Conservation (phyloP, 2,888 invertebrate genomes). For the Tinea trinotella region DNA sequence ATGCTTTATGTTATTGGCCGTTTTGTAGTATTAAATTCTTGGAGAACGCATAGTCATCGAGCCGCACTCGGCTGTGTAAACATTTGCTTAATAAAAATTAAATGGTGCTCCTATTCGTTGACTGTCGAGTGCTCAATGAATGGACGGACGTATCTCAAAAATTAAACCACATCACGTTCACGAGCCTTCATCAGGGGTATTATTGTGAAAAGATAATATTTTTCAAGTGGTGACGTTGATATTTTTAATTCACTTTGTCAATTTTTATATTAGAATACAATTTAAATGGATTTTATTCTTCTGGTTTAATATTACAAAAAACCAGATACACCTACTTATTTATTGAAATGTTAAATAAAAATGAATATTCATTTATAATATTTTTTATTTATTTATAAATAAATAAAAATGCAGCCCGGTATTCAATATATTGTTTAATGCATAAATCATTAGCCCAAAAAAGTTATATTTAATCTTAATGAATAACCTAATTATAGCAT, state of each 20-base stretch:
- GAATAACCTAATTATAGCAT: too few relatives aligned
- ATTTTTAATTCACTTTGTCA: background rate
- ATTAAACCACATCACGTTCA: constrained; percentile 15
- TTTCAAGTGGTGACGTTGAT: constrained; percentile 12
- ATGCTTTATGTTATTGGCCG: constrained; percentile 46
- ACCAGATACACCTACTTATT: too few relatives aligned
- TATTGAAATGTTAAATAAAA: too few relatives aligned
- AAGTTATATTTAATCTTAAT: too few relatives aligned
- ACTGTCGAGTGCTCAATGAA: constrained; percentile 19
- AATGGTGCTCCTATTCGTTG: constrained; percentile 16
- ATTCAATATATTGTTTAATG: too few relatives aligned
- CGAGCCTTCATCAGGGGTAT: constrained; percentile 11
- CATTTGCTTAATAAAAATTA: constrained; percentile 31
- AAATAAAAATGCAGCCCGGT: too few relatives aligned
- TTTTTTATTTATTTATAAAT: too few relatives aligned
- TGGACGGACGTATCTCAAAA: constrained; percentile 17
- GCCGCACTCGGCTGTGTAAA: constrained; percentile 52
- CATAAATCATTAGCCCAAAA: too few relatives aligned
- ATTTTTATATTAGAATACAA: background rate
- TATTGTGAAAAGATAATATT: constrained; percentile 4
- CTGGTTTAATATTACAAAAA: background rate
- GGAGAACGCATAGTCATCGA: constrained; percentile 51
- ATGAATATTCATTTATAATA: too few relatives aligned
- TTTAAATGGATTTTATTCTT: background rate
- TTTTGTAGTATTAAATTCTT: constrained; percentile 59